Conservation (phyloP, 2,797 vertebrate genomes). For the Falco concolor region DNA sequence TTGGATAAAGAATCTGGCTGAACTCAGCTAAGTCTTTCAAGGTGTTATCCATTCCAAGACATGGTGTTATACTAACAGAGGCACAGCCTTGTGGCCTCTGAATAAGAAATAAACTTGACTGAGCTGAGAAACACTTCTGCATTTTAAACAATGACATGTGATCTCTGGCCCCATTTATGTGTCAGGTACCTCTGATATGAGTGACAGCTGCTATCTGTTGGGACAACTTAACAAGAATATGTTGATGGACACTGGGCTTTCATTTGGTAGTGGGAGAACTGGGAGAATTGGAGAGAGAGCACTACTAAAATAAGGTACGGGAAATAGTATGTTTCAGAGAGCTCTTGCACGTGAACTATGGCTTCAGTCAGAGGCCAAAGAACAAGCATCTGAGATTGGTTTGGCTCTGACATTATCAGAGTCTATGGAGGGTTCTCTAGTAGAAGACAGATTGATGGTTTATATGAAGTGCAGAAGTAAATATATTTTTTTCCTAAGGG, state of each 20-base stretch:
- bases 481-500: not conserved
- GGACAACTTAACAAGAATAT: not conserved
- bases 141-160: not conserved
- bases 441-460: not conserved
- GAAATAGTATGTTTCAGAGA: not conserved
- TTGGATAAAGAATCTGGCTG: not conserved
- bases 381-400: not conserved
- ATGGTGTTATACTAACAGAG: not conserved
- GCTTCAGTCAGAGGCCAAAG: not conserved
- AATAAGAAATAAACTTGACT: not conserved
- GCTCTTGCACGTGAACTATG: not conserved
- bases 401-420: not conserved
- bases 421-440: not conserved
- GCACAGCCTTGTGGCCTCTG: not conserved
- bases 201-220: not conserved
- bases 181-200: not conserved
- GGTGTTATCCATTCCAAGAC: not conserved
- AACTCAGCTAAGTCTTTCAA: not conserved
- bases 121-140: not conserved
- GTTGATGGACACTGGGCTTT: not conserved
- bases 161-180: not conserved
- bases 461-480: not conserved
- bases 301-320: not conserved
- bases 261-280: not conserved
- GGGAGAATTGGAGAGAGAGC: not conserved